A percentile compares a stretch with the other conserved stretches of the same genome.
These are phyloP conservation scores for Anabas testudineus DNA, from an alignment of 2,797 vertebrate genomes.

Conservation along the genomic window DNA sequence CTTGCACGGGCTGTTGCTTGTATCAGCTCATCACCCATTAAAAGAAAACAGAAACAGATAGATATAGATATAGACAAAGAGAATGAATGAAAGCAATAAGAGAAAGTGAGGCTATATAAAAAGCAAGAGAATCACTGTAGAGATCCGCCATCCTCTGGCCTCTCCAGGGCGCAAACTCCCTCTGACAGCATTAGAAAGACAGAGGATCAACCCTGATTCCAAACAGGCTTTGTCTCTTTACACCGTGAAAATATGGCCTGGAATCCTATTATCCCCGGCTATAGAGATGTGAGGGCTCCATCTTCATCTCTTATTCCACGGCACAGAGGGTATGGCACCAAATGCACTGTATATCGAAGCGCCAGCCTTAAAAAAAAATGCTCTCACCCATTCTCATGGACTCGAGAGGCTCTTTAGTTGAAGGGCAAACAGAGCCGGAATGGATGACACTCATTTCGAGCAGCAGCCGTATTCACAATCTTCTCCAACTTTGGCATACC, in stretches of 20 bases:
- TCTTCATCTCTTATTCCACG: conserved; percentile 65
- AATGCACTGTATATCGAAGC: conserved; percentile 45
- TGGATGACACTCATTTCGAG: conserved; percentile 55
- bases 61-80: not conserved
- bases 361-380: conserved; percentile 10
- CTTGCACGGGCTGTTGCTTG: too few species aligned
- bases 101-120: conserved; percentile 36
- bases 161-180: conserved; percentile 51
- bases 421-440: conserved; percentile 60
- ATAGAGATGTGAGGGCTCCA: conserved; percentile 59
- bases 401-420: conserved; percentile 67
- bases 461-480: conserved; percentile 33
- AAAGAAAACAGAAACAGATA: conserved; percentile 1
- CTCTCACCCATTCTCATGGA: conserved; percentile 37
- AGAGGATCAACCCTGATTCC: conserved; percentile 69
- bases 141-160: conserved; percentile 36
- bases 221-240: conserved; percentile 74
- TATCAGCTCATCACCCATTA: too few species aligned
- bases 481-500: conserved; percentile 47
- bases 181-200: conserved; percentile 66
- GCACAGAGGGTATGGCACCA: conserved; percentile 36
- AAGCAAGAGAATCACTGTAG: conserved; percentile 44
- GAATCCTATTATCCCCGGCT: conserved; percentile 75
- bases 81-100: conserved; percentile 6
- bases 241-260: conserved; percentile 70